Percentiles rank a stretch among this genome's conserved stretches.
phyloP scores from a whole-genome alignment of 64 coral and sea anemone species.

The Pocillopora verrucosa region DNA sequence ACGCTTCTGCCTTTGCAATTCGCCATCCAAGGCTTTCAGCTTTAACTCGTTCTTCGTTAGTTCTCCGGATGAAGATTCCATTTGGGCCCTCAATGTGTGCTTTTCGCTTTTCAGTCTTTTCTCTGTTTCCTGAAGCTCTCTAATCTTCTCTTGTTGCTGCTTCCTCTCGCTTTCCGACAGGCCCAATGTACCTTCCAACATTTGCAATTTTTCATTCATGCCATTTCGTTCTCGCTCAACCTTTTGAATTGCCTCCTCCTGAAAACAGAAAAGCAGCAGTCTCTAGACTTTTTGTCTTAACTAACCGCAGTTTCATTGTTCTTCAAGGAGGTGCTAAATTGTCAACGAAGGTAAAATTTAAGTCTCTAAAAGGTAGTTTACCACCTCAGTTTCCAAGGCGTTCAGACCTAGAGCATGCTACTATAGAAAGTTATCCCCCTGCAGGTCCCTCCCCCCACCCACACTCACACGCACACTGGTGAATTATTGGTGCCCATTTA shows the following conservation, averaged over 20 bases:
- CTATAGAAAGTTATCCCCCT: too few species aligned
- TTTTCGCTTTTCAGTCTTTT: constrained; percentile 51
- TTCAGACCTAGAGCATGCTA: too few species aligned
- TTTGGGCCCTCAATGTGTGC: constrained; percentile 55
- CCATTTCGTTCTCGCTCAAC: constrained; percentile 58
- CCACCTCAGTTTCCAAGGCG: too few species aligned
- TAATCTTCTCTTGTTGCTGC: constrained; percentile 67
- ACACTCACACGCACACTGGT: too few species aligned
- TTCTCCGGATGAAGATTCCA: constrained; percentile 61
- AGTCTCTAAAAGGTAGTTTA: too few species aligned
- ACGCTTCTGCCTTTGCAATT: constrained; percentile 65
- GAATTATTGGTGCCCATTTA: too few species aligned
- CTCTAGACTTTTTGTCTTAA: background rate
- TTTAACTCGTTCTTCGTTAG: constrained; percentile 66
- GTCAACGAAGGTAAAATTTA: too few species aligned
- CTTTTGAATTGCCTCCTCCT: constrained; percentile 82
- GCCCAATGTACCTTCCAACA: constrained; percentile 77
- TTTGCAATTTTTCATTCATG: constrained; percentile 65
- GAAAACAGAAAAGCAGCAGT: background rate
- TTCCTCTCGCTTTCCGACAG: constrained; percentile 80
- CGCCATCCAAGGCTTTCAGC: constrained; percentile 75
- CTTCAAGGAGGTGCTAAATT: too few species aligned
- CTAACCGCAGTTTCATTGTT: background rate
- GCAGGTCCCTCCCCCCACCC: too few species aligned
- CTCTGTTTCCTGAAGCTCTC: constrained; percentile 72